Conservation (phyloP, 2,888 invertebrate genomes). For the Oxycera nigricornis region DNA sequence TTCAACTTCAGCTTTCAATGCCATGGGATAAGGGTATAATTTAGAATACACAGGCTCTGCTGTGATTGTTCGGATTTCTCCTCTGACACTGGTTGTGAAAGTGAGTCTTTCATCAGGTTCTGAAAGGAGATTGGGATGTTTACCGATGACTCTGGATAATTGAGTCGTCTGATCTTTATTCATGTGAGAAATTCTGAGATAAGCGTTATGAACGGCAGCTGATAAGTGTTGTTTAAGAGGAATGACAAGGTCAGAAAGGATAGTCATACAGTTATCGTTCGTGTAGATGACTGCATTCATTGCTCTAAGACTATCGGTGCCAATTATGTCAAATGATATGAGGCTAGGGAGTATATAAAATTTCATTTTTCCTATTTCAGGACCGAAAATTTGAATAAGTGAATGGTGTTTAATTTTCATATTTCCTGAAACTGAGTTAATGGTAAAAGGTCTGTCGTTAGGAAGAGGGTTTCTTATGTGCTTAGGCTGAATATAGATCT, state of each 20-base stretch:
- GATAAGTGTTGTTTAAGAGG: no score
- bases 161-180: not conserved
- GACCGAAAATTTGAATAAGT: no score
- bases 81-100: not conserved
- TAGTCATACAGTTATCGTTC: not conserved
- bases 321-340: not conserved
- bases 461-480: not conserved
- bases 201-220: no score
- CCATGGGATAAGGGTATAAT: conserved; percentile 9
- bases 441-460: not conserved
- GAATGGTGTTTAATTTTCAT: no score
- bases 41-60: conserved; percentile 11
- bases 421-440: no score
- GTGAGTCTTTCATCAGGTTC: conserved; percentile 2
- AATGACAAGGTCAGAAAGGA: not conserved
- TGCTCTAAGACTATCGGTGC: not conserved
- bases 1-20: conserved; percentile 6
- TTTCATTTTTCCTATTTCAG: no score
- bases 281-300: not conserved
- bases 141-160: not conserved
- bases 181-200: not conserved
- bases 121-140: not conserved
- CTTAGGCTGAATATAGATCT: not conserved
- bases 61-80: not conserved
- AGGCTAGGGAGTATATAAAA: no score